These are phyloP conservation scores for Phenganax subtilis DNA, from an alignment of 92 coral and sea anemone species.

Conservation along the genomic window DNA sequence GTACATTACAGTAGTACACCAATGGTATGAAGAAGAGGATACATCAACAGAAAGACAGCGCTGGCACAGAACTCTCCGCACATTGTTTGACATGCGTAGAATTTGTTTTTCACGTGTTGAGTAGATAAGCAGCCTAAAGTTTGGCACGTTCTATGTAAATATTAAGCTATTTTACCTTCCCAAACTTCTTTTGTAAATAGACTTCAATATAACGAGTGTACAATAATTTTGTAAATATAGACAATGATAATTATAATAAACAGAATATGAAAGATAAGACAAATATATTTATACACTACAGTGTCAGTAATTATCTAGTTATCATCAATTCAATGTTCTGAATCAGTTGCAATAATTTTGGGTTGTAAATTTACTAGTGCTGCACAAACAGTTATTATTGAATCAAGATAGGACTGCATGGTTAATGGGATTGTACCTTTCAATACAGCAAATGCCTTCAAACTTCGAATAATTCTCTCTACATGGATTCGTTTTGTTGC, in stretches of 20 bases:
- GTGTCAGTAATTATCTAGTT: too few relatives aligned
- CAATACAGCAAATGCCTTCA: background rate
- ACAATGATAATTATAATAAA: too few relatives aligned
- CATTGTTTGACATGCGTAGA: background rate
- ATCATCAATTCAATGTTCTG: background rate
- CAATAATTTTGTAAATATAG: background rate
- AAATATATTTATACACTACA: too few relatives aligned
- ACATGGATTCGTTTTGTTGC: conserved; percentile 31
- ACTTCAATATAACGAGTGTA: background rate
- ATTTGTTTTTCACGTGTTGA: background rate
- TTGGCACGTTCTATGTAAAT: background rate
- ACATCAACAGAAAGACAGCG: conserved; percentile 44
- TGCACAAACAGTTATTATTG: conserved; percentile 20
- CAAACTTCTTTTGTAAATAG: background rate
- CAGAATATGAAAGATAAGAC: too few relatives aligned
- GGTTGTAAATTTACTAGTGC: conserved; percentile 31
- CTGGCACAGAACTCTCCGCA: background rate
- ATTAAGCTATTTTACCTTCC: background rate
- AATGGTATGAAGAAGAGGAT: conserved; percentile 48
- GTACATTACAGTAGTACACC: conserved; percentile 47
- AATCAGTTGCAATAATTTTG: conserved; percentile 5
- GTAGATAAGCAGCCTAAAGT: background rate
- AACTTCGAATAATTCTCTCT: conserved; percentile 21
- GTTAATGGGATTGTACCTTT: conserved; percentile 3
- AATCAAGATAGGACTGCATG: conserved; percentile 13